Conservation (phyloP, 2,797 vertebrate species). For the Emys orbicularis region DNA sequence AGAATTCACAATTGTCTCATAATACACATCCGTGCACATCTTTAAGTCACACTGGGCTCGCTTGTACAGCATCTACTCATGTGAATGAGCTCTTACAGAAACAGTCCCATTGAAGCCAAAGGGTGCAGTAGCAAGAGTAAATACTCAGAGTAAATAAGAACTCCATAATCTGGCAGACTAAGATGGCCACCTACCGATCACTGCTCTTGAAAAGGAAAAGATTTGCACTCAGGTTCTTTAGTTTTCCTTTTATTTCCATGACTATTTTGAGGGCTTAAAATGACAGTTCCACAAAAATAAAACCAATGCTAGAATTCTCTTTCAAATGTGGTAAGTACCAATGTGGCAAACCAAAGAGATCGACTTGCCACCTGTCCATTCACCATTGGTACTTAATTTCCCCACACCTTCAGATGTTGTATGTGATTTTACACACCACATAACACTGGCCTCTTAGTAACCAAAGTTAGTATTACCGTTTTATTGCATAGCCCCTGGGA, state of each 20-base stretch:
- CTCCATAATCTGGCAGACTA: neutral
- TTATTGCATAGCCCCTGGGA: neutral
- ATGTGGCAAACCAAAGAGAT: neutral
- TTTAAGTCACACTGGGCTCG: neutral
- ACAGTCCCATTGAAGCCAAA: neutral
- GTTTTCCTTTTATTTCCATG: constrained; percentile 10
- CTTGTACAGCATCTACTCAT: neutral
- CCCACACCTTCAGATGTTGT: neutral
- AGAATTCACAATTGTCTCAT: neutral
- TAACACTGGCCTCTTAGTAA: neutral
- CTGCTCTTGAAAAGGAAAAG: neutral
- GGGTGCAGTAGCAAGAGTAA: neutral
- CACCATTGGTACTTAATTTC: neutral
- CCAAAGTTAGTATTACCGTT: constrained; percentile 3
- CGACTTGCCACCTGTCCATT: neutral
- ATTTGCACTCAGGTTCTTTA: neutral
- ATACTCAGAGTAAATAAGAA: constrained; percentile 7
- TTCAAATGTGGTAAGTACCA: neutral
- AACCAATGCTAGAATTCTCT: neutral
- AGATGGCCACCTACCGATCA: neutral
- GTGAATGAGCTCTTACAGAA: neutral
- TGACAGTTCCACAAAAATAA: constrained; percentile 16
- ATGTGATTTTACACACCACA: neutral
- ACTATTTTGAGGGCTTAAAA: constrained; percentile 43
- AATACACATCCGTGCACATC: neutral